A percentile compares a stretch with the other conserved stretches of the same genome.
Evolutionary conservation across 2,888 invertebrate genomes (phyloP).

Genomic region (Abrostola tripartita): DNA sequence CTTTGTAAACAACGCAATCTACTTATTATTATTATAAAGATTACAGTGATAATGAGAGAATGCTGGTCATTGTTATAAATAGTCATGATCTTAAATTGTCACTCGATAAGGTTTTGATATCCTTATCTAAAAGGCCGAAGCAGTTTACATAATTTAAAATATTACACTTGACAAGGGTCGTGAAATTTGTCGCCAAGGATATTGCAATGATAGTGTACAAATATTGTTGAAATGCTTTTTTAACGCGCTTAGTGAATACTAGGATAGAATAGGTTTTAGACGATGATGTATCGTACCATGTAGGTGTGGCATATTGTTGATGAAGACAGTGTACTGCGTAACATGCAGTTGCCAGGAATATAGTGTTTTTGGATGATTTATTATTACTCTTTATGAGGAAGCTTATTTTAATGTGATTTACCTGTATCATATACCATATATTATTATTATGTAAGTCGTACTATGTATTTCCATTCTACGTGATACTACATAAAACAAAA

Average conservation of each 20-base stretch:
- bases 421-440: too few relatives aligned
- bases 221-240: constrained; percentile 21
- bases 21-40: constrained; percentile 2
- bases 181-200: constrained; percentile 30
- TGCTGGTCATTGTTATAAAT: constrained; percentile 24
- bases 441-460: too few relatives aligned
- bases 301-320: too few relatives aligned
- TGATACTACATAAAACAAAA: not conserved
- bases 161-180: constrained; percentile 23
- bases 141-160: constrained; percentile 51
- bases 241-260: too few relatives aligned
- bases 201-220: constrained; percentile 14
- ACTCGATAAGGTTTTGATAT: constrained; percentile 42
- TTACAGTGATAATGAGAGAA: constrained; percentile 2
- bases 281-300: too few relatives aligned
- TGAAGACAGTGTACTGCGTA: too few relatives aligned
- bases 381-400: too few relatives aligned
- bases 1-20: constrained; percentile 8
- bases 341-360: too few relatives aligned
- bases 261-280: too few relatives aligned
- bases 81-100: constrained; percentile 24
- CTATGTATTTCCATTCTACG: too few relatives aligned
- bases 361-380: too few relatives aligned
- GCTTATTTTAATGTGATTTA: too few relatives aligned
- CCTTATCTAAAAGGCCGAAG: constrained; percentile 50